Conservation (phyloP, 2,888 invertebrate genomes). For the Pseudococcus viburni region DNA sequence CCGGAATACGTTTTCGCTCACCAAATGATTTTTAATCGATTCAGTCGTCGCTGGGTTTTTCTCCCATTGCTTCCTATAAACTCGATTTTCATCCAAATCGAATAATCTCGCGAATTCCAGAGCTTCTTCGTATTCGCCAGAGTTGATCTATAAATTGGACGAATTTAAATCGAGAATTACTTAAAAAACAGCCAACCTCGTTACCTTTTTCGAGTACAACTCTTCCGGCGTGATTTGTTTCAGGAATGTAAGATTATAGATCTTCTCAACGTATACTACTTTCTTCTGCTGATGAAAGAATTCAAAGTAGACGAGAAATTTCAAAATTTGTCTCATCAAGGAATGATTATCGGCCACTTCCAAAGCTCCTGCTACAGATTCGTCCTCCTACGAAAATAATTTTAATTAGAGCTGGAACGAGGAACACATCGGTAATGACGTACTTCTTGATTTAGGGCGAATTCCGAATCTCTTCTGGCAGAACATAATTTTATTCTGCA, state of each 20-base stretch:
- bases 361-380: conserved; percentile 25
- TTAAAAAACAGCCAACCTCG: not conserved
- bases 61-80: conserved; percentile 86
- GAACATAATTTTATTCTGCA: conserved; percentile 73
- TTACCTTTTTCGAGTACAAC: conserved; percentile 59
- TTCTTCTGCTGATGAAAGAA: conserved; percentile 59
- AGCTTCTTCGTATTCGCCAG: conserved; percentile 82
- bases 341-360: conserved; percentile 62
- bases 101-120: conserved; percentile 80
- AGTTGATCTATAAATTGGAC: conserved; percentile 74
- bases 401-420: not conserved
- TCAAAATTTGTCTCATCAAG: conserved; percentile 55
- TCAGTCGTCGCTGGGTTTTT: conserved; percentile 80
- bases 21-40: conserved; percentile 83
- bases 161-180: not conserved
- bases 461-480: conserved; percentile 48
- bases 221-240: conserved; percentile 59
- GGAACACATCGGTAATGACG: not conserved
- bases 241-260: conserved; percentile 43
- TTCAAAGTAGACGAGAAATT: conserved; percentile 60
- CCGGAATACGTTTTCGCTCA: conserved; percentile 70
- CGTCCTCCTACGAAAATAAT: conserved; percentile 45
- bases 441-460: conserved; percentile 8
- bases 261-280: conserved; percentile 49
- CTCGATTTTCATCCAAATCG: conserved; percentile 81